Evolutionary conservation across 1,140 invertebrate genomes (phyloP), one percentile per base, ranked within the genome.

Genomic region (Heliconius hermathena): DNA sequence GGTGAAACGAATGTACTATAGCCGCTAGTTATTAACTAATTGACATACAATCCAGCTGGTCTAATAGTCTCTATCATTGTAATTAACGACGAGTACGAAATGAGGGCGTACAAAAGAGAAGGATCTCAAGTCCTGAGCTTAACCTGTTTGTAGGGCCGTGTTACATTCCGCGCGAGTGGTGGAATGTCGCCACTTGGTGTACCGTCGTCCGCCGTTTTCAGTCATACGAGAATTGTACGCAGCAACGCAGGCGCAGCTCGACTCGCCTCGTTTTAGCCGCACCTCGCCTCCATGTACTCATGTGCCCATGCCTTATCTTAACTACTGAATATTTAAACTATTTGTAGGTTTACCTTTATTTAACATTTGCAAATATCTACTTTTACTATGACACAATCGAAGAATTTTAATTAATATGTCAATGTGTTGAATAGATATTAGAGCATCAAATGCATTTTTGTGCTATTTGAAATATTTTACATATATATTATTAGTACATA

Each of bases 101-200:
- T 87, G 85, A 87, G 87, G 88, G 84, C 89, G 88, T 84, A 81
- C 78, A 86, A 71, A 83, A 81, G 84, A 84, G 88, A 87, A 91
- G 89, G 88, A 93, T 89, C 82, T 83, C 81, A 77, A 86, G 88
- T 84, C 86, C 90, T 90, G 88, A 79, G 82, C 84, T 87, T 88
- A 92, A 92, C 91, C 90, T 90, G 91, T 93, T 92, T 88, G 87
- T 87, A 93, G 90, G 90, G 89, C 88, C 87, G 88, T 87, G 86
- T 88, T 88, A 87, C 89, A 92, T 93, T 92, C 91, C 91, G 87
- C 83, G 83, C 89, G 85, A 85, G 90, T 88, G 86, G 81, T 83
- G 91, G 93, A 93, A 93, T 94, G 93, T 93, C 93, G 91, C 90
- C 90, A 87, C 85, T 86, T 85, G 81, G 86, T 86, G 86, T 93